phyloP scores from a whole-genome alignment of 2,888 invertebrate genomes.

The Epistrophe grossulariae region DNA sequence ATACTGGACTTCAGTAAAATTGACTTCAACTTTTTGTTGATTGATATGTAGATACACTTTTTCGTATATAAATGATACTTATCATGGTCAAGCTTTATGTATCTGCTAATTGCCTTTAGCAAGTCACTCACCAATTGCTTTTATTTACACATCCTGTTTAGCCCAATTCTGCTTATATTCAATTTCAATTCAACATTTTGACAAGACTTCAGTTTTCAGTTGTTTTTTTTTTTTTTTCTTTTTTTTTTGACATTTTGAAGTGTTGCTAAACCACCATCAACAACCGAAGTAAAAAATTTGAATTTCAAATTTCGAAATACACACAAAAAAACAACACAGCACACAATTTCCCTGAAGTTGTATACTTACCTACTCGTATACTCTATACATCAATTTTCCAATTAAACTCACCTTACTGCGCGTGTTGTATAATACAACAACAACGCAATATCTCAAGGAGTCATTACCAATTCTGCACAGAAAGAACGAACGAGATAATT shows the following conservation, averaged over 20 bases:
- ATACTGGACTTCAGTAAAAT: too few relatives aligned
- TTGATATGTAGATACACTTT: too few relatives aligned
- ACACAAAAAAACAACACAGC: slow-evolving; percentile 27
- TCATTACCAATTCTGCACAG: slow-evolving; percentile 58
- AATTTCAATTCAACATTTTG: slow-evolving; percentile 31
- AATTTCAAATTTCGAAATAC: slow-evolving; percentile 69
- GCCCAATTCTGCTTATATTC: slow-evolving; percentile 12
- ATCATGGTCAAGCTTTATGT: neutral
- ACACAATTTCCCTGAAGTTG: slow-evolving; percentile 31
- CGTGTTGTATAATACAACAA: slow-evolving; percentile 27
- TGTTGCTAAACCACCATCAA: slow-evolving; percentile 56
- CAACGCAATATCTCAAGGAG: slow-evolving; percentile 6
- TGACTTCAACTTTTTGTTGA: too few relatives aligned
- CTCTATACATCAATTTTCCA: slow-evolving; percentile 67
- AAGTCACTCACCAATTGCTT: neutral
- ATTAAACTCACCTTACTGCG: slow-evolving; percentile 69
- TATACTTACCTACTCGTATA: neutral
- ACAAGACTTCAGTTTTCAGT: slow-evolving; percentile 19
- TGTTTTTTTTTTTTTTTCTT: neutral
- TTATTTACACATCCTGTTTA: slow-evolving; percentile 14
- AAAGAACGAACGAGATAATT: slow-evolving; percentile 66
- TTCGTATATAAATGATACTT: too few relatives aligned
- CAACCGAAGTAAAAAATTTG: slow-evolving; percentile 29
- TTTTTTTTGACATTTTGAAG: slow-evolving; percentile 26
- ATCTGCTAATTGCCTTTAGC: slow-evolving; percentile 6